Base-by-base conservation (phyloP, 2,113 vertebrate genomes). In the Lonchura striata region DNA sequence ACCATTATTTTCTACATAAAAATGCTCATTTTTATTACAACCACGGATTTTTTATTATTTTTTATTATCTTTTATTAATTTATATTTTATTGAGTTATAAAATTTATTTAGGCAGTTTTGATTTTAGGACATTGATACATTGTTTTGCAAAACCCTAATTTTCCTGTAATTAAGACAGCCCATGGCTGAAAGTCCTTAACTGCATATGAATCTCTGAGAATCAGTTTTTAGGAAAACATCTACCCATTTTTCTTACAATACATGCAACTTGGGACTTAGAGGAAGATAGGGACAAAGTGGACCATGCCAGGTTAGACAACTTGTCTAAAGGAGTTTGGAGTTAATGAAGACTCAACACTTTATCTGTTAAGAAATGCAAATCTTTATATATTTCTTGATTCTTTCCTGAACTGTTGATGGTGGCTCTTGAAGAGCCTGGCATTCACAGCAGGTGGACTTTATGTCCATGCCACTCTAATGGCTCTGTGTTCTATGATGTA, bases 381-480 rank as follows among this genome's bases (percentile, higher is more conserved):
- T 39, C 52, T 19, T 4, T 44, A 37, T 8, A 24, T 61, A 35
- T 37, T 65, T 44, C 30, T 77, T 57, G 56, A 53, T 63, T 61
- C 33, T 75, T 50, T 59, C 24, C 35, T 63, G 47, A 94, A 92
- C 6, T 8, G 37, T 0, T 20, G 7, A 61, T 30, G 6, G 4
- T 44, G 25, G n/a, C 37, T 94, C 19, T 42, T 79, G 23, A 16
- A 69, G 15, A 84, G 17, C 23, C 24, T 56, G 31, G 52, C 5
- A 24, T 72, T 72, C 28, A 78, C 31, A 21, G 35, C 12, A 54
- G 33, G 30, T 47, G 44, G 56, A 52, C 10, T 71, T 64, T 10
- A 33, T 11, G 5, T n/a, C 6, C 3, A 1, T 13, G 56, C 7
- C 14, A 50, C 15, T 63, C 4, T 5, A 68, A n/a, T 6, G 5